Evolutionary conservation across 2,113 vertebrate species (phyloP).

Genomic region (Naja naja): DNA sequence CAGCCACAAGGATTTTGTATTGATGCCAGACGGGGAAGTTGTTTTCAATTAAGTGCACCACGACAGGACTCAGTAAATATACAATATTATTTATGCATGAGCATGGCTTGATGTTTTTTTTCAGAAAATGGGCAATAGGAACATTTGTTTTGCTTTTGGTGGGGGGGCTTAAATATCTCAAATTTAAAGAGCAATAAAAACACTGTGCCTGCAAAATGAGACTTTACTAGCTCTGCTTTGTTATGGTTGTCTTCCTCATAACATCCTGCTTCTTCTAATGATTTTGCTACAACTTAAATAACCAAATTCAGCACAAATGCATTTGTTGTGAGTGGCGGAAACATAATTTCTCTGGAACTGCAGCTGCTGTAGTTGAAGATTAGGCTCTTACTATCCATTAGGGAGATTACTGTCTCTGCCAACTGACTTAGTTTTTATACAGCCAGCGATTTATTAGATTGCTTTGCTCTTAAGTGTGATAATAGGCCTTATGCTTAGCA

Average conservation of each 20-base stretch:
- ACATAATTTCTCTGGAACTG: conserved; percentile 74
- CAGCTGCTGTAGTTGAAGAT: conserved; percentile 77
- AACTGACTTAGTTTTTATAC: conserved; percentile 82
- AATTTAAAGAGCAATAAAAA: conserved; percentile 55
- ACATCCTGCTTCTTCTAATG: conserved; percentile 65
- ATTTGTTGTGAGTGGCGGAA: conserved; percentile 70
- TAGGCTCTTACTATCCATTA: conserved; percentile 76
- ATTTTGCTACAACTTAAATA: conserved; percentile 76
- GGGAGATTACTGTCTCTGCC: conserved; percentile 78
- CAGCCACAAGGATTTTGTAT: conserved; percentile 57
- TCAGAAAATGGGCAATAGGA: conserved; percentile 47
- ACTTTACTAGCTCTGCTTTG: conserved; percentile 52
- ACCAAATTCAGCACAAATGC: conserved; percentile 71
- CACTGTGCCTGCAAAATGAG: conserved; percentile 42
- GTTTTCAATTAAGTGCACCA: conserved; percentile 63
- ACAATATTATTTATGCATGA: conserved; percentile 66
- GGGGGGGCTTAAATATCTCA: conserved; percentile 39
- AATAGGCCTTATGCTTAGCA: conserved; percentile 83
- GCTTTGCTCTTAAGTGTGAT: conserved; percentile 83
- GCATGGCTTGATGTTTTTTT: conserved; percentile 35
- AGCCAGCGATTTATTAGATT: conserved; percentile 81
- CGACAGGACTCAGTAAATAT: conserved; percentile 49
- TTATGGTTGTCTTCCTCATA: conserved; percentile 63
- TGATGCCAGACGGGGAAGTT: conserved; percentile 51
- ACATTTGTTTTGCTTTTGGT: conserved; percentile 47